These are phyloP conservation scores for Maconellicoccus hirsutus DNA, from an alignment of 1,140 invertebrate species.

Conservation along the genomic window DNA sequence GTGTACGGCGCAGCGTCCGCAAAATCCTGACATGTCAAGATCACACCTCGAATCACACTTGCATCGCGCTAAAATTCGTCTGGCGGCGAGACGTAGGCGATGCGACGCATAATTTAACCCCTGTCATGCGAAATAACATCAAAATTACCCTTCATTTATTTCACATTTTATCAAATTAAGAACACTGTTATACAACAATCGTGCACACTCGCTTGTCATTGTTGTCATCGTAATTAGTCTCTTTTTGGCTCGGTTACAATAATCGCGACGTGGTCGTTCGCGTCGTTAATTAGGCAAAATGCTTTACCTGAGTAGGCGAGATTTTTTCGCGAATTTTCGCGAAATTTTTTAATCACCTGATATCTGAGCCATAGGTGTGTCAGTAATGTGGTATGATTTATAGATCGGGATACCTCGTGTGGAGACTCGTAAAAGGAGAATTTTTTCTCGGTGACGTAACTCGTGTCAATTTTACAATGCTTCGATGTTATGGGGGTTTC, in stretches of 20 bases:
- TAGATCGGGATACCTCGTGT: too few species aligned
- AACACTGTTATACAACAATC: not conserved
- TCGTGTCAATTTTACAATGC: too few species aligned
- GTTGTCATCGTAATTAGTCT: not conserved
- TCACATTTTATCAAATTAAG: conserved; percentile 9
- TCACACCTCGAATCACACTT: not conserved
- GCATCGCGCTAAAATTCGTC: not conserved
- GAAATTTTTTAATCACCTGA: too few species aligned
- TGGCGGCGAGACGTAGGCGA: not conserved
- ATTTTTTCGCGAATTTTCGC: not conserved
- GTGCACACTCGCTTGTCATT: not conserved
- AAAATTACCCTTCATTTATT: conserved; percentile 5
- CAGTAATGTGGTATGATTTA: too few species aligned
- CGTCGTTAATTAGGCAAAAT: not conserved
- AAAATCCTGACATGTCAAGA: too few species aligned
- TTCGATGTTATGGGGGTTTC: too few species aligned
- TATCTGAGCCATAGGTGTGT: too few species aligned
- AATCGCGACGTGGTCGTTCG: not conserved
- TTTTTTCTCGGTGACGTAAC: too few species aligned
- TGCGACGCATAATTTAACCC: conserved; percentile 2
- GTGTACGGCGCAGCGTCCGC: too few species aligned
- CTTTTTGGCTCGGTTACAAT: not conserved
- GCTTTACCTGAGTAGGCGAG: not conserved
- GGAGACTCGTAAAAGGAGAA: too few species aligned
- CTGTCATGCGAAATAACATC: conserved; percentile 3